A percentile compares a stretch with the other conserved stretches of the same genome.
phyloP scores from a whole-genome alignment of 1,140 invertebrate species.

The Drosophila rufa region DNA sequence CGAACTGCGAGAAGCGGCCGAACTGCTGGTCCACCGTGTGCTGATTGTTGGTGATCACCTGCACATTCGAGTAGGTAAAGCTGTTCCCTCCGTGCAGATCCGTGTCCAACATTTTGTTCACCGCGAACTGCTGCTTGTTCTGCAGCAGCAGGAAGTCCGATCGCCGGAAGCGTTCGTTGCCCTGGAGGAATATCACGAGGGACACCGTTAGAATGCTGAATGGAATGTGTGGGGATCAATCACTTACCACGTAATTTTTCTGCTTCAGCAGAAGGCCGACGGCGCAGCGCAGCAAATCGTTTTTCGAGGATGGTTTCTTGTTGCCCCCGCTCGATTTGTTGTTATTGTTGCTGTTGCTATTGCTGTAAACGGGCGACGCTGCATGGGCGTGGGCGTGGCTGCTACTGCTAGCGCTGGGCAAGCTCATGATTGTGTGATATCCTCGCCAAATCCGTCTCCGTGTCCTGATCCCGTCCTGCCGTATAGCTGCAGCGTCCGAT shows the following conservation, averaged over 20 bases:
- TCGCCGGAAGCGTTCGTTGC: slow-evolving; percentile 77
- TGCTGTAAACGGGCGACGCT: slow-evolving; percentile 58
- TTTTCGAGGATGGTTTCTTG: slow-evolving; percentile 70
- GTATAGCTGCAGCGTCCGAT: slow-evolving; percentile 14
- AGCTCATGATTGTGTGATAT: slow-evolving; percentile 63
- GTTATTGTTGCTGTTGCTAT: slow-evolving; percentile 49
- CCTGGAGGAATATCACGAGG: slow-evolving; percentile 28
- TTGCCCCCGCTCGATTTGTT: slow-evolving; percentile 58
- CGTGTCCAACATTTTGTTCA: slow-evolving; percentile 80
- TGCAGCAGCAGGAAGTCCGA: slow-evolving; percentile 80
- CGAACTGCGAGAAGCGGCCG: slow-evolving; percentile 81
- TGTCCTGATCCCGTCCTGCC: slow-evolving; percentile 72
- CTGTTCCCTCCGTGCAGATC: slow-evolving; percentile 80
- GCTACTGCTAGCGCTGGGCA: slow-evolving; percentile 67
- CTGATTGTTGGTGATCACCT: slow-evolving; percentile 87
- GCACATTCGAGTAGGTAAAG: slow-evolving; percentile 82
- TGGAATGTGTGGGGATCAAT: too few species aligned
- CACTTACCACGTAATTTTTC: slow-evolving; percentile 83
- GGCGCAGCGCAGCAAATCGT: slow-evolving; percentile 77
- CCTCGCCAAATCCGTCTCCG: slow-evolving; percentile 36
- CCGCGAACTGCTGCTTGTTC: slow-evolving; percentile 78
- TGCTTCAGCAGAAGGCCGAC: slow-evolving; percentile 78
- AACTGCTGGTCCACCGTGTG: slow-evolving; percentile 87
- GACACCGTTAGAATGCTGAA: background rate
- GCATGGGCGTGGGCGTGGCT: slow-evolving; percentile 47